A percentile compares a stretch with the other conserved stretches of the same genome.
Evolutionary conservation across 1,140 invertebrate species (phyloP).

Genomic region (Cotesia chilonis): DNA sequence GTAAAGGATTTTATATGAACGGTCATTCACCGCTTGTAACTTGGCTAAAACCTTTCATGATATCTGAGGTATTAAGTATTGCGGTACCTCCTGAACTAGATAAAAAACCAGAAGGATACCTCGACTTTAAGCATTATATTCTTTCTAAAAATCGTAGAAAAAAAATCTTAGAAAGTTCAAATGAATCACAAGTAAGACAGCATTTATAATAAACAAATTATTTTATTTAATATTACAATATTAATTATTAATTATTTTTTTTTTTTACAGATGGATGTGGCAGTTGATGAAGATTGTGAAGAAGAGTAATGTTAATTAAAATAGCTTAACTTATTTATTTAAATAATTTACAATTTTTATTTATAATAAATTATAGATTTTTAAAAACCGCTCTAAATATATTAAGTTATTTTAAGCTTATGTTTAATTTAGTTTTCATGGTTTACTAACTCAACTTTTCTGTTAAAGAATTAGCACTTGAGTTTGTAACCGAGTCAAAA

Average conservation of each 20-base stretch:
- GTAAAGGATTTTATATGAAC: constrained; percentile 77
- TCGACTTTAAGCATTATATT: constrained; percentile 54
- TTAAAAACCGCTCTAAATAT: neutral
- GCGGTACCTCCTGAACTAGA: constrained; percentile 58
- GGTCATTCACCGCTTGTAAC: constrained; percentile 85
- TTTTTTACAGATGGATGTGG: constrained; percentile 37
- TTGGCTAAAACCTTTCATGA: constrained; percentile 89
- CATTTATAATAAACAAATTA: neutral
- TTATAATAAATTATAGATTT: neutral
- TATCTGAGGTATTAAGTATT: constrained; percentile 79
- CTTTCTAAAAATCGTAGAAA: constrained; percentile 29
- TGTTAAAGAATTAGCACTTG: constrained; percentile 8
- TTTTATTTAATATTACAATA: neutral
- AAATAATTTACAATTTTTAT: constrained; percentile 9
- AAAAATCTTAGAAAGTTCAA: constrained; percentile 9
- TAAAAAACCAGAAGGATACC: constrained; percentile 59
- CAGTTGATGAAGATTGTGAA: constrained; percentile 8
- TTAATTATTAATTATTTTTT: constrained; percentile 15
- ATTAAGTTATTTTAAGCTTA: neutral
- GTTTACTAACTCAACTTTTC: neutral
- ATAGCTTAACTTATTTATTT: neutral
- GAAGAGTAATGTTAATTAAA: neutral
- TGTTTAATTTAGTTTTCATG: neutral
- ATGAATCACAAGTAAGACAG: constrained; percentile 17
- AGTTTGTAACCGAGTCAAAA: constrained; percentile 33